Base-by-base conservation (phyloP, 53 echinoderm and acorn worm genomes). In the Patiria pectinifera region DNA sequence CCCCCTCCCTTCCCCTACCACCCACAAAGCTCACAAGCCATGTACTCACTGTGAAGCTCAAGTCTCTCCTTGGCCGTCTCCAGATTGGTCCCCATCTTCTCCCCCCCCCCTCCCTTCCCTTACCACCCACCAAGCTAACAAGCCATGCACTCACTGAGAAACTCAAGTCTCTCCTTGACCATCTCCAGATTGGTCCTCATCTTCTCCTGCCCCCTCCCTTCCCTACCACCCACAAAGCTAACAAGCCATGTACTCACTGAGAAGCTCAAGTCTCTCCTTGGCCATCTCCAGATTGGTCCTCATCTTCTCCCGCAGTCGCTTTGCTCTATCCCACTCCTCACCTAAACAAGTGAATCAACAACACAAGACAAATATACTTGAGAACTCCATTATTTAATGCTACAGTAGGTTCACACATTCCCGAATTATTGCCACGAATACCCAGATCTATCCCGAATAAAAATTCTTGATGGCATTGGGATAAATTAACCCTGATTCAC, bases 301-400 rank as follows among this genome's bases (percentile, higher is more conserved):
- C 97, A 96, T 96, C 92, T 96, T 96, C 19, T 96, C 97, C 84
- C 94, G 94, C 22, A 96, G 62, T 49, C 91, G 89, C 53, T 93
- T 94, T 13, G 95, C 97, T 93, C 93, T 87, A 60, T 97, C 94
- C 97, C 97, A 95, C 78, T 97, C 97, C 91, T 72, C 63, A 76
- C 97, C 97, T 97, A 87, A n/a, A 46, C 62, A 15, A 23, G 82
- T 61, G 18, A 58, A 45, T 45, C 80, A 75, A 49, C 49, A 48
- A 91, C 75, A 59, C 19, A 69, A 89, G 35, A 35, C 35, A 35
- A 35, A 35, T 1, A 35, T 35, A 35, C 35, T 35, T 35, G 35
- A 35, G 35, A 35, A 35, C 35, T 35, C 35, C 35, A 35, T 35
- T 35, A 35, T 35, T 35, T 35, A 35, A 35, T 35, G 35, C 35